Evolutionary conservation across 2,888 invertebrate species (phyloP), one percentile per base, ranked within the genome.

Genomic region (Meiosimyza platycephala): DNA sequence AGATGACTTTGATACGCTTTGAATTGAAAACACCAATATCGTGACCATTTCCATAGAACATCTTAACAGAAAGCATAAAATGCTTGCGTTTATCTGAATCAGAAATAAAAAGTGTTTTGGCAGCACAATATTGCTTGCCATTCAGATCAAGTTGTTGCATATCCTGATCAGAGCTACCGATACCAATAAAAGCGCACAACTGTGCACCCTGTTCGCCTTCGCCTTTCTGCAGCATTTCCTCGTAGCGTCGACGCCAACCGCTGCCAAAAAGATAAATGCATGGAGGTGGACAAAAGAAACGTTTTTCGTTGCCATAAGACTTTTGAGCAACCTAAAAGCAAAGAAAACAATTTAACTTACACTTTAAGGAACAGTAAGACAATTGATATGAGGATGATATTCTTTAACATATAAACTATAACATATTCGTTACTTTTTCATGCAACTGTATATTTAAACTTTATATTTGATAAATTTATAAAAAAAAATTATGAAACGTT

Each of bases 41-140:
- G 87, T 98, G 97, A 47, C 97, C 97, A 85, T 95, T 97, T 47
- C 97, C 97, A 88, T 99, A 99, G 86, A 99, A 99, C 97, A 99
- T 98, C 89, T 99, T 98, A 54, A 99, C 98, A 47, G 97, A 95
- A 51, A 99, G 90, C 96, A 98, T 98, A 85, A 99, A 99, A 88
- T 99, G 99, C 88, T 99, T 99, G 78, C 99, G 90, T 87, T 99
- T 99, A 88, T 99, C 99, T 64, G 98, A 97, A 88, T 99, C 99
- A 66, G 98, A 98, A 87, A 99, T 99, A 90, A 96, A 99, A 78
- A 99, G 90, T 6, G 99, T 99, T 89, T 99, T 99, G 57, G 99
- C 99, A 1, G 99, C 99, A 89, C 99, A 99, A 88, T 99, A 99
- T 87, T 98, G 97, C 90, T 99, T 99, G 76, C 97, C 98, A 86